Base-by-base conservation (phyloP, 2,113 vertebrate genomes). In the Bubo scandiacus region DNA sequence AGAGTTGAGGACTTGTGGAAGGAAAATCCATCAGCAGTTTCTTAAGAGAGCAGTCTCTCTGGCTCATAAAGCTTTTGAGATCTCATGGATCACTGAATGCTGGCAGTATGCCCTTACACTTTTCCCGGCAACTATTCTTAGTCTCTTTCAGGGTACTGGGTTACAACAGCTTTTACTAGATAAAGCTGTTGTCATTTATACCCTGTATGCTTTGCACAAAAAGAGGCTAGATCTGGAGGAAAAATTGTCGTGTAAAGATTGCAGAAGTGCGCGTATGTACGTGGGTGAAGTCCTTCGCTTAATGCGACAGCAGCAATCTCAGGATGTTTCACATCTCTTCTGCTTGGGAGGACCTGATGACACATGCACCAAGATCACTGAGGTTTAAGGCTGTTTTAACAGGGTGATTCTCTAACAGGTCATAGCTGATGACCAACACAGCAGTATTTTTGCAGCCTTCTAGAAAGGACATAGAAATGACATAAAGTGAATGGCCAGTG, bases 241-340 rank as follows among this genome's bases (percentile, higher is more conserved):
- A 42, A 54, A 23, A 59, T 4, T 29, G 5, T 0, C 7, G 18
- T 11, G 22, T 45, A 4, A 19, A 26, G 23, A 3, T 13, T 15
- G n/a, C 27, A 40, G 70, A 47, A 22, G 5, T 30, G 17, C 9
- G 3, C 14, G 13, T 6, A 5, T 13, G 36, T n/a, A 14, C 12
- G 0, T 2, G 17, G 51, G 9, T 32, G 4, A 34, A 47, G 14
- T 19, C 29, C 58, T 77, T 47, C 29, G 8, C 26, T 54, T 66
- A 11, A 26, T 30, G 62, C 34, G 47, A 0, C 2, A 6, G 32
- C 29, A 55, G 29, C 26, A 58, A 0, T 25, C 59, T 66, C 30
- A 8, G 45, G 12, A 3, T 21, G 21, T 52, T 38, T 63, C 45
- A 38, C 11, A 7, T 11, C 6, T 21, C 27, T 40, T 36, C 12